Evolutionary conservation across 2,797 vertebrate species (phyloP).

Genomic region (Gastrophryne carolinensis): DNA sequence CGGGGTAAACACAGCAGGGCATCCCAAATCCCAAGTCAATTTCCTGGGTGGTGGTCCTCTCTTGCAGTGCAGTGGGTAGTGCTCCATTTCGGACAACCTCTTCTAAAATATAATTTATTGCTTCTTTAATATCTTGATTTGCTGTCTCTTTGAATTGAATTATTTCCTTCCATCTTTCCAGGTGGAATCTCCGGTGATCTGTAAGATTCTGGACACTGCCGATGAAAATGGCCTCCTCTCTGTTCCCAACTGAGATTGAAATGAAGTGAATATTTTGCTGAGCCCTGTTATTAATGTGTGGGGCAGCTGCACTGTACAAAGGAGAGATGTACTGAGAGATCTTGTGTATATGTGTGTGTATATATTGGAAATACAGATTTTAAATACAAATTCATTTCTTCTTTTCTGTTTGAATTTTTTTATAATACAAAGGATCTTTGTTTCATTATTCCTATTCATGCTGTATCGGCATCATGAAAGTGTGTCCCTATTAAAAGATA

Average conservation of each 20-base stretch:
- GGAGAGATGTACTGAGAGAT: neutral
- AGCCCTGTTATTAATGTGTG: constrained; percentile 1
- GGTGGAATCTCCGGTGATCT: constrained; percentile 98
- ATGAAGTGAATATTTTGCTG: constrained; percentile 6
- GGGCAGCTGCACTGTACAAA: constrained; percentile 29
- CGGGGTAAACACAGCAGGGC: no score
- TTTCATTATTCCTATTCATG: no score
- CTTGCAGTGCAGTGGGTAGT: no score
- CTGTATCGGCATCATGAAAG: no score
- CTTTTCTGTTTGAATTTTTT: neutral
- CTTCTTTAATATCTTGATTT: no score
- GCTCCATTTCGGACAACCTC: no score
- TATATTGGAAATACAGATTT: constrained; percentile 75
- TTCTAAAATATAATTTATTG: no score
- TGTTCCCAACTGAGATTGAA: constrained; percentile 75
- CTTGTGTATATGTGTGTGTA: constrained; percentile 73
- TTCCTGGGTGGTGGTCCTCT: no score
- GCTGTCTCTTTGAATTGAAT: no score
- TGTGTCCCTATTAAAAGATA: no score
- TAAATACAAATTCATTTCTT: constrained; percentile 61
- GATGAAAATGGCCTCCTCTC: constrained; percentile 93
- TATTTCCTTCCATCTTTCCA: constrained; percentile 47
- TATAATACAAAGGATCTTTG: no score
- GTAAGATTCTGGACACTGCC: constrained; percentile 93
- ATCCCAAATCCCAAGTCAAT: no score